Base-by-base conservation (phyloP, 2,888 invertebrate genomes). In the Ichneumon xanthorius region DNA sequence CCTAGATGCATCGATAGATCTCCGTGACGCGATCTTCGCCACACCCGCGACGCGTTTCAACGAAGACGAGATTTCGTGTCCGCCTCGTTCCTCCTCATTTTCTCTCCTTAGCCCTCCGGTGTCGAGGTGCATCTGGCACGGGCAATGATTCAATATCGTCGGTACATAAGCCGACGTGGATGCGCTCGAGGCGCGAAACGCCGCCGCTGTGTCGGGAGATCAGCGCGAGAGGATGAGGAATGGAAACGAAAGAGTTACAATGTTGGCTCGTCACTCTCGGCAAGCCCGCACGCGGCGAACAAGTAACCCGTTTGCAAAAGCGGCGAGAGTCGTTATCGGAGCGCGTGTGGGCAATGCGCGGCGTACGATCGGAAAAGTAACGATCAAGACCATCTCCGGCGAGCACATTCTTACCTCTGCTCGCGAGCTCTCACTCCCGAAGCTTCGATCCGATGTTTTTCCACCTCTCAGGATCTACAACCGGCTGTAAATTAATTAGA, bases 401-500 rank as follows among this genome's bases (percentile, higher is more conserved):
- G 30, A 14, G 26, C 58, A 33, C 63, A 33, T 63, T 63, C 33
- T n/a, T 33, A 33, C 58, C 26, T 26, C 26, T 26, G n/a, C 7
- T 11, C 30, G 2, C 33, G 30, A 16, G 4, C 63, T 22, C 22
- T 79, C 79, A 71, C 70, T 80, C 6, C 63, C 19, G 61, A 14
- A 63, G 40, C 30, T 65, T 73, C 77, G 77, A 86, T 71, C 80
- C 80, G 68, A 63, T 37, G 26, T 75, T 71, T 37, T 37, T 37
- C 37, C 53, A 53, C 68, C 48, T n/a, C 40, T 22, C 61, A 61
- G 68, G 70, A 80, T 80, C 77, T 80, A 80, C 73, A 58, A 75
- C n/a, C 30, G 45, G 77, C 70, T 77, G 73, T 86, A 85, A 86
- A 86, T 86, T 86, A 86, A 86, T 86, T 86, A 85, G 80, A 80